Percentiles rank a stretch among this genome's conserved stretches.
Conservation (phyloP, 2,113 vertebrate species). For the Gambusia affinis region DNA sequence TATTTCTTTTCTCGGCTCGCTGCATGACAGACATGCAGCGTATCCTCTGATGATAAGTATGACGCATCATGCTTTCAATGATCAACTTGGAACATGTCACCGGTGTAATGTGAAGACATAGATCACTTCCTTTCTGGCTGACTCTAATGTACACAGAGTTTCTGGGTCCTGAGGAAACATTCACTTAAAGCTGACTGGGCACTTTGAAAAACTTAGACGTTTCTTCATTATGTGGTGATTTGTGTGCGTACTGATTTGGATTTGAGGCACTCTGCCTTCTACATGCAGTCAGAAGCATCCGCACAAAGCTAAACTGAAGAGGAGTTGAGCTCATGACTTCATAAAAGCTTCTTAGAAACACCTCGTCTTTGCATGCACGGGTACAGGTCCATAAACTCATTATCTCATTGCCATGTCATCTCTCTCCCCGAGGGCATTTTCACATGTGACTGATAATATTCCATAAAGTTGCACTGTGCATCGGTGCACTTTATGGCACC, state of each 20-base stretch:
- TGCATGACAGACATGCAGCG: neutral
- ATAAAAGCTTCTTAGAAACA: neutral
- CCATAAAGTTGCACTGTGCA: conserved; percentile 24
- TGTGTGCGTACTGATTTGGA: neutral
- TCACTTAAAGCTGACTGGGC: neutral
- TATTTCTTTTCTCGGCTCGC: neutral
- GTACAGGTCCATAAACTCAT: conserved; percentile 8
- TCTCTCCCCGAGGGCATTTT: conserved; percentile 4
- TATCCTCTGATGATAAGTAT: neutral
- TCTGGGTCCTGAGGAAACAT: neutral
- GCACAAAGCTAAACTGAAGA: neutral
- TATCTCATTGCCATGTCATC: conserved; percentile 25
- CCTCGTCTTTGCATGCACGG: conserved; percentile 16
- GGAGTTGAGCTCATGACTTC: too few relatives aligned
- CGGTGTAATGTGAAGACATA: neutral
- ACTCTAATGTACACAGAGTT: neutral
- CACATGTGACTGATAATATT: conserved; percentile 6
- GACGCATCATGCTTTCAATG: neutral
- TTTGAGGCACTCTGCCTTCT: neutral
- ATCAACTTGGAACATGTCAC: neutral
- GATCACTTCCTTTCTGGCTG: neutral
- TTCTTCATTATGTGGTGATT: neutral
- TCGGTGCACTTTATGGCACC: conserved; percentile 55
- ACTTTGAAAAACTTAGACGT: neutral
- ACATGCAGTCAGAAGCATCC: neutral